These are phyloP conservation scores for Epizoanthus fatuus DNA, from an alignment of 92 coral and sea anemone genomes.

Conservation along the genomic window DNA sequence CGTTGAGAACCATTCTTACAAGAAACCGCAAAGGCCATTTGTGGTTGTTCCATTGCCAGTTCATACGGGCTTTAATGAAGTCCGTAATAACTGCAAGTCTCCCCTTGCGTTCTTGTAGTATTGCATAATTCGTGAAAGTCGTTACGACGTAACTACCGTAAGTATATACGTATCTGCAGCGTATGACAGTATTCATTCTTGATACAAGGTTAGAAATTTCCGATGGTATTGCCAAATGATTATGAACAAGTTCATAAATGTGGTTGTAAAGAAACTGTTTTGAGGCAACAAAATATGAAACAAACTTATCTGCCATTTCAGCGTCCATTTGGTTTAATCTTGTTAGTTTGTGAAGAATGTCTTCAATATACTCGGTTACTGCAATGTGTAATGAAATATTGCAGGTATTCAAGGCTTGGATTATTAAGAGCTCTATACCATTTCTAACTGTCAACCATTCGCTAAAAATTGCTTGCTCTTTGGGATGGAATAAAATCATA, in stretches of 20 bases:
- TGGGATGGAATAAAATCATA: no score
- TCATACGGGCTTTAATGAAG: neutral
- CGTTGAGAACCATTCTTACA: no score
- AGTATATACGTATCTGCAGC: constrained; percentile 9
- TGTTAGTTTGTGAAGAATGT: neutral
- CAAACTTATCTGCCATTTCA: neutral
- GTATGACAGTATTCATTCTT: neutral
- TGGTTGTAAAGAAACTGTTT: neutral
- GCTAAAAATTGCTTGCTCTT: no score
- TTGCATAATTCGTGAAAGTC: neutral
- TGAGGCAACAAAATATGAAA: neutral
- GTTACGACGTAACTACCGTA: neutral
- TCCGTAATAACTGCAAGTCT: neutral
- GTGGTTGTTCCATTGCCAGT: no score
- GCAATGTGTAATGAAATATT: neutral
- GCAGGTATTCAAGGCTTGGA: neutral
- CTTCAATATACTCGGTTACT: neutral
- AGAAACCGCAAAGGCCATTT: no score
- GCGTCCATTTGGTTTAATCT: neutral
- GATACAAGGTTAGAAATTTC: neutral
- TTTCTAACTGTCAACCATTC: neutral
- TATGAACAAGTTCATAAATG: neutral
- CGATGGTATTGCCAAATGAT: neutral
- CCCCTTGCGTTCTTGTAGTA: neutral
- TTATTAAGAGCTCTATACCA: neutral